Conservation (phyloP, 2,797 vertebrate species). For the Tolypeutes matacus region DNA sequence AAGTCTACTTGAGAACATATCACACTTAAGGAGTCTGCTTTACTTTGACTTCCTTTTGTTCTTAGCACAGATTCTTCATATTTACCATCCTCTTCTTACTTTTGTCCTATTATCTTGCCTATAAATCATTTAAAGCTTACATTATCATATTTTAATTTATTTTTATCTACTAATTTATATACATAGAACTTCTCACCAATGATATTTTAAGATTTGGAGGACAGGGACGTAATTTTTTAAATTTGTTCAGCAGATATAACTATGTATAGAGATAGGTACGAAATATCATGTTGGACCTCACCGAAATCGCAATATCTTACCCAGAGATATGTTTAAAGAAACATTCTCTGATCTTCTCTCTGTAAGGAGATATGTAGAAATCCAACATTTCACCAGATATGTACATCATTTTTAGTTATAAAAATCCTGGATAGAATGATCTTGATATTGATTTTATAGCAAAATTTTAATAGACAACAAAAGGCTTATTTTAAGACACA, state of each 20-base stretch:
- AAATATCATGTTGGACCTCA: neutral
- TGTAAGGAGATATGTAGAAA: neutral
- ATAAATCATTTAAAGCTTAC: neutral
- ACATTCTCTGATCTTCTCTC: neutral
- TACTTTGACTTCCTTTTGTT: neutral
- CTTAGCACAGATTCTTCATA: neutral
- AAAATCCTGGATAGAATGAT: neutral
- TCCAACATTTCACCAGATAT: neutral
- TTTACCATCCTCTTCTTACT: neutral
- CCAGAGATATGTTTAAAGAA: neutral
- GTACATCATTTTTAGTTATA: neutral
- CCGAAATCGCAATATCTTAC: neutral
- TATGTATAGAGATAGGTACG: neutral
- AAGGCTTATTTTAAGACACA: neutral
- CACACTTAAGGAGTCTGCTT: neutral
- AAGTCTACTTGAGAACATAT: neutral
- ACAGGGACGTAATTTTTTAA: neutral
- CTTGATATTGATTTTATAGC: neutral
- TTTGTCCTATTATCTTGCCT: neutral
- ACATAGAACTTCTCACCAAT: neutral
- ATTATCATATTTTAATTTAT: neutral
- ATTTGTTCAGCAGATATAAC: neutral
- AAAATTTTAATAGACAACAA: neutral
- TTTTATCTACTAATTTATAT: neutral
- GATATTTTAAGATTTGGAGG: neutral